Conservation (phyloP, 2,113 vertebrate species). For the Antigone vipio region DNA sequence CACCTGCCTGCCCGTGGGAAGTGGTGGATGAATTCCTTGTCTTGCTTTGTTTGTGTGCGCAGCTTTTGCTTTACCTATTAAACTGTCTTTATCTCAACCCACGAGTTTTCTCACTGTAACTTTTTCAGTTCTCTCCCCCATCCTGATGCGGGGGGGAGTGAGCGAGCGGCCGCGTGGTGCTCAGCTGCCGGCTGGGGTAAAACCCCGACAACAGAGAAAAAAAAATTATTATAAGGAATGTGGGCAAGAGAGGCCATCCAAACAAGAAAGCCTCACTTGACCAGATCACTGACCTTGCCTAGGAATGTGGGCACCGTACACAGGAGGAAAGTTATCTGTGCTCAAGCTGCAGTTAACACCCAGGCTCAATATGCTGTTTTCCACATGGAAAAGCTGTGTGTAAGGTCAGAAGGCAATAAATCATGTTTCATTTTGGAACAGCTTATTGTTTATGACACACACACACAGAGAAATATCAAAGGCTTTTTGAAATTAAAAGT, state of each 20-base stretch:
- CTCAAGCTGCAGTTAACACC: background rate
- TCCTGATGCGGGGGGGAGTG: too few relatives aligned
- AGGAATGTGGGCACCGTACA: background rate
- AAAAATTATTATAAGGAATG: background rate
- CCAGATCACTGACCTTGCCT: background rate
- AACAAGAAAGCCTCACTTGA: background rate
- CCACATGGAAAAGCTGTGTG: background rate
- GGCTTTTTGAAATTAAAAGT: background rate
- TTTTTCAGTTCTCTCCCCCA: too few relatives aligned
- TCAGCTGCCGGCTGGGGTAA: too few relatives aligned
- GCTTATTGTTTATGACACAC: background rate
- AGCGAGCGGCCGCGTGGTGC: too few relatives aligned
- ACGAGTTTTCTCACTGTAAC: too few relatives aligned
- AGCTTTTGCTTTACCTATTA: too few relatives aligned
- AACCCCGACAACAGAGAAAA: background rate
- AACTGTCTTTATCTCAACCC: too few relatives aligned
- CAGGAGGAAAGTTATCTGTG: background rate
- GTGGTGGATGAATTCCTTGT: too few relatives aligned
- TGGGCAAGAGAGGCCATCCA: background rate
- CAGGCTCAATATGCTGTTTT: background rate
- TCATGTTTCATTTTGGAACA: background rate
- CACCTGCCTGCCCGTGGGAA: too few relatives aligned
- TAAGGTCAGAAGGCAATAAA: slow-evolving; percentile 12
- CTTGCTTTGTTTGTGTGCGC: too few relatives aligned
- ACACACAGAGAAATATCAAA: background rate